Base-by-base conservation (phyloP, 2,888 invertebrate genomes). In the Amphipoea oculea region DNA sequence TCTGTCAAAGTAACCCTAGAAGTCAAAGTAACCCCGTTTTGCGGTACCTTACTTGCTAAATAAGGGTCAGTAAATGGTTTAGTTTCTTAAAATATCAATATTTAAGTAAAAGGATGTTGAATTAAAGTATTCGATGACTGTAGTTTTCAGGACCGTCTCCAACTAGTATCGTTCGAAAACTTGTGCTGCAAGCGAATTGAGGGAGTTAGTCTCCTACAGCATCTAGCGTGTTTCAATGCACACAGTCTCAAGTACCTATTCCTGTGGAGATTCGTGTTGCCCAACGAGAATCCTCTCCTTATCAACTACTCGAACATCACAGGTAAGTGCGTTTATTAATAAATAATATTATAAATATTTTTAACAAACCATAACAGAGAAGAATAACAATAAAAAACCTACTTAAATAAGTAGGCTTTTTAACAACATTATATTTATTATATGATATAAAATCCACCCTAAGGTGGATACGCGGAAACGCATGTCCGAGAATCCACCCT, bases 121-220 rank as follows among this genome's bases (percentile, higher is more conserved):
- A 23, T 54, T 54, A 62, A 23, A 62, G 23, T 36, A 72, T 57
- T 65, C 1, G 40, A 78, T 74, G 20, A 17, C 29, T 68, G 2
- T 68, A 96, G 96, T 89, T 94, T 94, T 67, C 96, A 96, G 92
- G 93, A 96, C 70, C 82, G 89, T 11, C 90, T 96, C 20, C 94
- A 96, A 83, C 84, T 96, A 65, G 95, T 96, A 2, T 96, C 96
- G 7, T 92, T 96, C 7, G 96, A 96, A 87, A 96, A 96, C 82
- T 84, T 96, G 69, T 89, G 93, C 86, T 95, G 95, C 84, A 92
- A 91, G 70, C 92, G 96, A 45, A 82, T 95, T 62, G 96, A 96
- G 80, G 96, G 96, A 7, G 94, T 95, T 23, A 89, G 92, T 1
- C 85, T 96, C 5, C 88, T 96, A 14, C 94, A 96, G 79, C 94